Percentiles rank a stretch among this genome's conserved stretches.
Evolutionary conservation across 2,113 vertebrate genomes (phyloP).

Genomic region (Sialia sialis): DNA sequence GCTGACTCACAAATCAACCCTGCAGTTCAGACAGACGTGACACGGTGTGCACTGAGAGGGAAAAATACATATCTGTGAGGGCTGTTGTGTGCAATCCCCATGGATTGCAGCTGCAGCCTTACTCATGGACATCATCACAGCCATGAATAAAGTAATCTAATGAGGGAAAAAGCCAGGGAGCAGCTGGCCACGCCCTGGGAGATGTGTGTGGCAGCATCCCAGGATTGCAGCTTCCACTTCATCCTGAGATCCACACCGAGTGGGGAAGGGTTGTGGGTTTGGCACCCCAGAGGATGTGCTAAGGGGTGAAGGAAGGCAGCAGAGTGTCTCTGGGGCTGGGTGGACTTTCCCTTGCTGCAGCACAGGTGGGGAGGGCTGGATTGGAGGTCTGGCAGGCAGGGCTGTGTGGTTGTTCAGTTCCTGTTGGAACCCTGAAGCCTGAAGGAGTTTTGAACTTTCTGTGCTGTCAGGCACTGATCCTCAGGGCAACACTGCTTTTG

Average conservation of each 20-base stretch:
- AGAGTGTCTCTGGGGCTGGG: background rate
- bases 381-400: background rate
- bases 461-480: no score
- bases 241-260: background rate
- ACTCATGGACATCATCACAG: background rate
- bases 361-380: background rate
- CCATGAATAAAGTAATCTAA: slow-evolving; percentile 5
- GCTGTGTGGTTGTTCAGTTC: rapidly evolving
- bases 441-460: no score
- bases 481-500: no score
- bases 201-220: background rate
- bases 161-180: background rate
- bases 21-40: background rate
- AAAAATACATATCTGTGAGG: slow-evolving; percentile 44
- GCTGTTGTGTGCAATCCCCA: slow-evolving; percentile 18
- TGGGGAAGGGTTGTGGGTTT: background rate
- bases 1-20: background rate
- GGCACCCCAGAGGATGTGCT: background rate
- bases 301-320: background rate
- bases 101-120: slow-evolving; percentile 22
- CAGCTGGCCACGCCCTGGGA: background rate
- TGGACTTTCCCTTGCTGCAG: background rate
- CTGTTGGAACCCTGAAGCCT: no score
- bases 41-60: background rate
- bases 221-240: background rate